These are phyloP conservation scores for Agonum fuliginosum DNA, from an alignment of 2,888 invertebrate genomes.

Conservation along the genomic window DNA sequence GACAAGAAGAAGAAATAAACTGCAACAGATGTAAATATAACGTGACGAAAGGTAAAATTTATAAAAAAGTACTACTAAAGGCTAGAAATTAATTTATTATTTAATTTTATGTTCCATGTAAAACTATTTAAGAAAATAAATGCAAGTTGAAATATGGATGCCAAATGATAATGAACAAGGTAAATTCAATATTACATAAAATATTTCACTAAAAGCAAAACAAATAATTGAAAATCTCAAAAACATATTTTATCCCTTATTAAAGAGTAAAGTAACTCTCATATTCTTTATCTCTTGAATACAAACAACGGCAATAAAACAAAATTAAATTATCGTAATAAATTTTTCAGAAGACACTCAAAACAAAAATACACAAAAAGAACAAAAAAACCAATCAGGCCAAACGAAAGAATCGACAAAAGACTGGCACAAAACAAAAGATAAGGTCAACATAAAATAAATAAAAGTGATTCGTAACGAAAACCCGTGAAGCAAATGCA, in stretches of 20 bases:
- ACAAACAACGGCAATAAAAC: not conserved
- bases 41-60: too few species aligned
- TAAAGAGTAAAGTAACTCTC: too few species aligned
- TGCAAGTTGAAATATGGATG: too few species aligned
- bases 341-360: not conserved
- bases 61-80: not conserved
- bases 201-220: too few species aligned
- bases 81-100: too few species aligned
- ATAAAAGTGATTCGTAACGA: slow-evolving; percentile 35
- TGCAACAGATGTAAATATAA: not conserved
- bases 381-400: slow-evolving; percentile 10
- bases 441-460: slow-evolving; percentile 41
- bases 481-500: slow-evolving; percentile 39
- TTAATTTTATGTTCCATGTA: too few species aligned
- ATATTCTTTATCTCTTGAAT: too few species aligned
- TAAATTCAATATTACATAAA: too few species aligned
- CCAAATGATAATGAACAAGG: too few species aligned
- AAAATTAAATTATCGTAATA: slow-evolving; percentile 7
- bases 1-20: slow-evolving; percentile 3
- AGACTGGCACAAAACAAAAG: slow-evolving; percentile 36
- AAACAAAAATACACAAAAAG: not conserved
- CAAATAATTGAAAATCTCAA: too few species aligned
- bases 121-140: too few species aligned
- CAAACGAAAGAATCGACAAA: slow-evolving; percentile 20
- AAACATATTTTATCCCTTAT: too few species aligned